phyloP scores from a whole-genome alignment of 2,888 invertebrate genomes.

The Vandiemenella viatica region DNA sequence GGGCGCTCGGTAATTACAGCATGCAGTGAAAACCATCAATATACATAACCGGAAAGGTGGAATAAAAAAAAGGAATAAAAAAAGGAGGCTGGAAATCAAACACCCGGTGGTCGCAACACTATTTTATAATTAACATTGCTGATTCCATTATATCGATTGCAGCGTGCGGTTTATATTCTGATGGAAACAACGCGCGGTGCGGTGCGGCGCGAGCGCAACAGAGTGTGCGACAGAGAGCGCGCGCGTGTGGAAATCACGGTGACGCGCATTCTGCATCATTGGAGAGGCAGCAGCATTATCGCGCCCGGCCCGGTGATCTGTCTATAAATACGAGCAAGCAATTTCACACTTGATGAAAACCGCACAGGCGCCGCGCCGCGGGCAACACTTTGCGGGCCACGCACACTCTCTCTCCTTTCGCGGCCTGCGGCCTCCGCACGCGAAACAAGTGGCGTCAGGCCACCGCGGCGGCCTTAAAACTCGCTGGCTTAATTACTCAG shows the following conservation, averaged over 20 bases:
- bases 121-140: slow-evolving; percentile 16
- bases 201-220: background rate
- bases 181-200: slow-evolving; percentile 8
- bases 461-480: too few species aligned
- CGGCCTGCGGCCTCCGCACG: background rate
- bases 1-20: slow-evolving; percentile 11
- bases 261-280: slow-evolving; percentile 15
- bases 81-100: slow-evolving; percentile 15
- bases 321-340: slow-evolving; percentile 17
- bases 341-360: slow-evolving; percentile 17
- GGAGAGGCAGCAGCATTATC: slow-evolving; percentile 13
- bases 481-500: too few species aligned
- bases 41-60: slow-evolving; percentile 10
- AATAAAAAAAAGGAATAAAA: slow-evolving; percentile 15
- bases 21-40: slow-evolving; percentile 11
- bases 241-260: slow-evolving; percentile 12
- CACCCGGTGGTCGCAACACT: slow-evolving; percentile 15
- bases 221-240: background rate
- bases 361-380: slow-evolving; percentile 10
- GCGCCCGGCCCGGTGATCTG: slow-evolving; percentile 10
- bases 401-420: background rate
- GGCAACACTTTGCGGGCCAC: background rate
- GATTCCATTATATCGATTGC: slow-evolving; percentile 16
- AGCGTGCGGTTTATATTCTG: slow-evolving; percentile 12
- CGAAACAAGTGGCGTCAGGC: background rate